A percentile compares a stretch with the other conserved stretches of the same genome.
Conservation (phyloP, 2,888 invertebrate species). For the Halocaridina rubra region DNA sequence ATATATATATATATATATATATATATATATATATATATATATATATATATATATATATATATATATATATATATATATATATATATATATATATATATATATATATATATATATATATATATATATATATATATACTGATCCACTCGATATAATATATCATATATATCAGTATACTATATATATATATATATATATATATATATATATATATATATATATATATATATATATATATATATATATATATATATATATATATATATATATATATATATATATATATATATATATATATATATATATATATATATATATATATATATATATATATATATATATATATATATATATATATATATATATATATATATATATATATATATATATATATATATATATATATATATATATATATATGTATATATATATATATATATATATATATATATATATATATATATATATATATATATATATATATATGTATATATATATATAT, state of each 20-base stretch:
- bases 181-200: background rate
- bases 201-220: constrained; percentile 5
- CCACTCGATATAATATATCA: background rate
- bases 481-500: background rate
- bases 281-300: background rate
- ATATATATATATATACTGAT: background rate
- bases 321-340: background rate
- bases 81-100: background rate
- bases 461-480: background rate
- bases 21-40: background rate
- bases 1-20: background rate
- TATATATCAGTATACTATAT: no score
- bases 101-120: background rate
- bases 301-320: background rate
- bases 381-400: background rate
- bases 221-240: constrained; percentile 8
- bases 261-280: background rate
- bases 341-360: background rate
- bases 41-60: background rate
- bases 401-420: background rate
- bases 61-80: background rate
- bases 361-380: background rate
- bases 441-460: background rate
- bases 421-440: background rate
- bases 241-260: constrained; percentile 8